Conservation (phyloP, 2,113 vertebrate species). For the Mustela lutreola region DNA sequence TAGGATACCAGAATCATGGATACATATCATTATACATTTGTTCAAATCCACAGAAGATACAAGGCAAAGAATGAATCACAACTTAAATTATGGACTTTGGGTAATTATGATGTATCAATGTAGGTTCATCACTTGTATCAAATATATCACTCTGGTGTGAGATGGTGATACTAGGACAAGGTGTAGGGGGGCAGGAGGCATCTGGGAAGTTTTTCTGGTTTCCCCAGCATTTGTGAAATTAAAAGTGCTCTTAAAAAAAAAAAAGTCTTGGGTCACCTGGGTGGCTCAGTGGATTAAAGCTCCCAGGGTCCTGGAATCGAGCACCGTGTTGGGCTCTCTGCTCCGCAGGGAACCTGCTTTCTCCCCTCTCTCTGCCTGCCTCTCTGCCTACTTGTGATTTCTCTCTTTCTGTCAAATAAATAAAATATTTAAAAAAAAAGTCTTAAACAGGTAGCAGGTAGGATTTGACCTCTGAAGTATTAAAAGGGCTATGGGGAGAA, state of each 20-base stretch:
- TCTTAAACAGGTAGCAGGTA: not conserved
- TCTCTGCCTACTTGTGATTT: too few relatives aligned
- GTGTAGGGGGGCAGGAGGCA: too few relatives aligned
- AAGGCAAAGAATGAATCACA: not conserved
- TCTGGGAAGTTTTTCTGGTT: not conserved
- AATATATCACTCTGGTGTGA: not conserved
- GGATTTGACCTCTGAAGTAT: not conserved
- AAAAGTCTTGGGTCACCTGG: not conserved
- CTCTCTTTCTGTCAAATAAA: too few relatives aligned
- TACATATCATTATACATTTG: not conserved
- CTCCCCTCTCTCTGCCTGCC: too few relatives aligned
- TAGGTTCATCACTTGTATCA: not conserved
- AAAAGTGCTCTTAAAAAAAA: not conserved
- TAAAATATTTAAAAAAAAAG: not conserved
- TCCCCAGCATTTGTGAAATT: not conserved
- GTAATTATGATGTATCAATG: not conserved
- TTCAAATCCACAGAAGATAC: not conserved
- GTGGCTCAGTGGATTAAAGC: too few relatives aligned
- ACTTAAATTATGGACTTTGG: not conserved
- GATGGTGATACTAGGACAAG: not conserved
- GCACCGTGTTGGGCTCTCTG: too few relatives aligned
- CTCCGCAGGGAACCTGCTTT: too few relatives aligned
- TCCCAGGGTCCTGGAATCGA: too few relatives aligned
- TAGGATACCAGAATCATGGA: not conserved
- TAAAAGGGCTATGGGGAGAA: not conserved